These are phyloP conservation scores for Nomada lathburiana DNA, from an alignment of 2,888 invertebrate genomes.

Conservation along the genomic window DNA sequence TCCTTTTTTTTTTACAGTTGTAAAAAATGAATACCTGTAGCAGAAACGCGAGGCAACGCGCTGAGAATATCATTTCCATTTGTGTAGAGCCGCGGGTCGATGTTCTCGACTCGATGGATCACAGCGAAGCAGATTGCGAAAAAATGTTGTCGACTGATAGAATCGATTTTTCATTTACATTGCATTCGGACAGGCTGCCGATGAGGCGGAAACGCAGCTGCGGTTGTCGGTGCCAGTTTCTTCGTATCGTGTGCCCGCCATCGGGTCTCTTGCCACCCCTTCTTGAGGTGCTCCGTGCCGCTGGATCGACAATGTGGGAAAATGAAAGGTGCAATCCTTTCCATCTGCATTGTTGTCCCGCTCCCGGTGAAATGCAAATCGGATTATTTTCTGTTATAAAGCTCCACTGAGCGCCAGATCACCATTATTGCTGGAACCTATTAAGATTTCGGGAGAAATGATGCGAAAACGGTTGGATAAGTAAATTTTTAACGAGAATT, in stretches of 20 bases:
- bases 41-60: background rate
- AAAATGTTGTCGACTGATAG: slow-evolving; percentile 20
- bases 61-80: slow-evolving; percentile 29
- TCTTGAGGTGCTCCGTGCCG: background rate
- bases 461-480: no score
- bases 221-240: slow-evolving; percentile 26
- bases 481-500: no score
- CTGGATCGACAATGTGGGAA: slow-evolving; percentile 11
- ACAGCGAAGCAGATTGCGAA: background rate
- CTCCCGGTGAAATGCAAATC: background rate
- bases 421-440: no score
- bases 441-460: no score
- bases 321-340: slow-evolving; percentile 16
- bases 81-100: background rate
- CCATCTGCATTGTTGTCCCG: background rate
- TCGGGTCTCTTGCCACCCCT: slow-evolving; percentile 16
- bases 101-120: background rate
- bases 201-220: slow-evolving; percentile 30
- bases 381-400: background rate
- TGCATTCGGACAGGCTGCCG: slow-evolving; percentile 1
- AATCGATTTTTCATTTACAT: slow-evolving; percentile 39
- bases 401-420: background rate
- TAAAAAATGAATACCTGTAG: slow-evolving; percentile 7
- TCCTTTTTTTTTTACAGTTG: no score
- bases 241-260: slow-evolving; percentile 12